A percentile compares a stretch with the other conserved stretches of the same genome.
Conservation (phyloP, 2,888 invertebrate genomes). For the Drosophila merina region DNA sequence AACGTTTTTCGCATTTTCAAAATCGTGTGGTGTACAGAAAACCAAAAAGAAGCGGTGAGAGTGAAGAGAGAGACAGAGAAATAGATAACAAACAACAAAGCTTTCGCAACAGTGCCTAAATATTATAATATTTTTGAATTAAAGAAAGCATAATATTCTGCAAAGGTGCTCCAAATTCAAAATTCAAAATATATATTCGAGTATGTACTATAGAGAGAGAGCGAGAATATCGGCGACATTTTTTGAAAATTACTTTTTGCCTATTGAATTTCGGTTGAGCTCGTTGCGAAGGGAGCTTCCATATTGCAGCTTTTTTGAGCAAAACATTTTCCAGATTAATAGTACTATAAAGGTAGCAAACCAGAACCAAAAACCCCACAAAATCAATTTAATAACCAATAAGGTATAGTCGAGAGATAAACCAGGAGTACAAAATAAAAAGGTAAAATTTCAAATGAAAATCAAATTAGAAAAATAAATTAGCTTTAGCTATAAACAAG, state of each 20-base stretch:
- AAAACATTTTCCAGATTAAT: slow-evolving; percentile 48
- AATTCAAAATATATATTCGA: not conserved
- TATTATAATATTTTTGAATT: slow-evolving; percentile 5
- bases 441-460: slow-evolving; percentile 38
- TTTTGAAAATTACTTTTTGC: slow-evolving; percentile 62
- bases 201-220: slow-evolving; percentile 1
- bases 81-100: slow-evolving; percentile 24
- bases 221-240: slow-evolving; percentile 19
- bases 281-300: slow-evolving; percentile 67
- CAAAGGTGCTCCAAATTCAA: slow-evolving; percentile 17
- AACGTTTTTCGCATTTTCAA: slow-evolving; percentile 33
- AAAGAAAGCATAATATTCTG: slow-evolving; percentile 10
- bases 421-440: slow-evolving; percentile 20
- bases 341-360: slow-evolving; percentile 24
- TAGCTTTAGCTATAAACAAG: slow-evolving; percentile 72
- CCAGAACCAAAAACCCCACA: slow-evolving; percentile 27
- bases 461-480: slow-evolving; percentile 33
- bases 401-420: slow-evolving; percentile 7
- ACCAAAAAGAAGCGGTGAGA: slow-evolving; percentile 21
- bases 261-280: slow-evolving; percentile 70
- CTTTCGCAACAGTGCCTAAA: slow-evolving; percentile 36
- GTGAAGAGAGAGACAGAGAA: slow-evolving; percentile 20
- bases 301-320: slow-evolving; percentile 71
- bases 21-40: slow-evolving; percentile 8
- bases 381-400: slow-evolving; percentile 15